Base-by-base conservation (phyloP, 37 sponge, comb jelly and placozoan genomes). In the Theonella swinhoei region DNA sequence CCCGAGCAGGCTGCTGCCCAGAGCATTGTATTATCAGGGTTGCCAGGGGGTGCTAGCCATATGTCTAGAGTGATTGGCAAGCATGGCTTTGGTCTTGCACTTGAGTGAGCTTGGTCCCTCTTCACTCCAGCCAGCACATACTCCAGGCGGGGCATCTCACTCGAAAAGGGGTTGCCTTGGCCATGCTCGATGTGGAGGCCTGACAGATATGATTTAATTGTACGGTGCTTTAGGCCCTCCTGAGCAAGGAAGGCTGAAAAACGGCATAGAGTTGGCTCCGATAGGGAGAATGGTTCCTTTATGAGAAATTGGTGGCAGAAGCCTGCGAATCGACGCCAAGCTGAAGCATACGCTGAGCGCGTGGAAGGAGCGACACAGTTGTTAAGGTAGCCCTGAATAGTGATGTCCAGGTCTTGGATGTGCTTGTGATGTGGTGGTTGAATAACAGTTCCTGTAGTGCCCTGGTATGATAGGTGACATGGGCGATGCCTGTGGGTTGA, bases 401-500 rank as follows among this genome's bases (percentile, higher is more conserved):
- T 19, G 17, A 20, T 19, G 60, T 58, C 60, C 19, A 58, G 60
- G 11, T 58, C 17, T 11, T 11, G 11, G 60, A 58, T 19, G 60
- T 58, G 17, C 60, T 20, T 20, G 60, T 19, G 17, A 58, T n/a
- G n/a, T n/a, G n/a, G n/a, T n/a, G 35, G 35, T 69, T 35, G 2
- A 32, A 34, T 34, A 17, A 32, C 70, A 69, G 31, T 1, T 8
- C 70, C 8, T 69, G 35, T 35, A 69, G 8, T 28, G 2, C 42
- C 3, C n/a, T 8, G 73, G 73, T 3, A 72, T 2, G 11, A 24
- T 2, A 24, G 25, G 39, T 33, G 73, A 11, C n/a, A 1, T 2
- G 30, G 3, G 73, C 17, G 23, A 36, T 39, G 73, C 73, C 73
- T 72, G 73, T 37, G 73, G 73, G 8, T 26, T 2, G 26, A 72